phyloP scores from a whole-genome alignment of 2,113 vertebrate genomes.

The Brachypteracias leptosomus region DNA sequence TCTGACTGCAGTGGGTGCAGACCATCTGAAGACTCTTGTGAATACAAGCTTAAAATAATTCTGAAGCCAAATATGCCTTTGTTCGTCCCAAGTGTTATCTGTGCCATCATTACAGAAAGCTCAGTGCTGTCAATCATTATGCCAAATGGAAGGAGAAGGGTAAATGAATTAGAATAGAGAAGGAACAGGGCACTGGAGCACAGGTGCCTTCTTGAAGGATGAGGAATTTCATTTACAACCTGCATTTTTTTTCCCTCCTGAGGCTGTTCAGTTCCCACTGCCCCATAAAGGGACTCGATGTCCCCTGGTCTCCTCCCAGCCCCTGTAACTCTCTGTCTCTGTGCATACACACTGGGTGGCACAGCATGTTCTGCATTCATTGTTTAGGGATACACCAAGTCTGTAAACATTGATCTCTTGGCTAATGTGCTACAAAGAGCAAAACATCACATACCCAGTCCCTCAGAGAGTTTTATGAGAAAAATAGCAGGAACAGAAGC shows the following conservation, averaged over 20 bases:
- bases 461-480: neutral
- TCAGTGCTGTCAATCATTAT: neutral
- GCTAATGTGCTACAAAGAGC: neutral
- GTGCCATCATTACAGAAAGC: neutral
- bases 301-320: neutral
- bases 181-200: neutral
- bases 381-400: neutral
- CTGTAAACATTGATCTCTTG: neutral
- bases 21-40: neutral
- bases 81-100: neutral
- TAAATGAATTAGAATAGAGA: neutral
- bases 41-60: neutral
- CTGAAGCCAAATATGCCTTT: neutral
- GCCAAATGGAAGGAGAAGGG: neutral
- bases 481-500: neutral
- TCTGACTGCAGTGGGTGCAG: neutral
- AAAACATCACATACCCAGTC: neutral
- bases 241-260: neutral
- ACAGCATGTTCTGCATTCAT: neutral
- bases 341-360: fast-evolving
- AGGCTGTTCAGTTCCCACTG: neutral
- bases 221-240: neutral
- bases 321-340: fast-evolving
- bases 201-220: neutral
- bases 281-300: neutral